Evolutionary conservation across 2,113 vertebrate species (phyloP).

Genomic region (Corythaeola cristata): DNA sequence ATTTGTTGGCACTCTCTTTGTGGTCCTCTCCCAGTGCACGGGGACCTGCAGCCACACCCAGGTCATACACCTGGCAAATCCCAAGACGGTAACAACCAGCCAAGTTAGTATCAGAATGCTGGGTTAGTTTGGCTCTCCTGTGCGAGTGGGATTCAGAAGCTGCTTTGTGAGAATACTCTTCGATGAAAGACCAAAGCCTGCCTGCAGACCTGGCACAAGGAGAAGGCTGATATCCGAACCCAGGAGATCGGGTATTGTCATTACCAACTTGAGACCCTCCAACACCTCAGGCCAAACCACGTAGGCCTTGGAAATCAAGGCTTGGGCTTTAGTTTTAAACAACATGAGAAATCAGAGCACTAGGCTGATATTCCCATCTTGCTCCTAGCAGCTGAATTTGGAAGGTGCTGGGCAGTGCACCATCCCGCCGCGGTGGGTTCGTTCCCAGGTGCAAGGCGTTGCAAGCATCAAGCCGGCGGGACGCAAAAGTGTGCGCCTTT

Average conservation of each 20-base stretch:
- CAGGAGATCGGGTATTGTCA: background rate
- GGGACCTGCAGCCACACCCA: background rate
- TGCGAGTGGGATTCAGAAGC: background rate
- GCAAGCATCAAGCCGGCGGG: background rate
- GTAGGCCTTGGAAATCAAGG: background rate
- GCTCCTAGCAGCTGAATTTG: background rate
- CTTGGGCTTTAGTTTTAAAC: background rate
- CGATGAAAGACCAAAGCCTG: background rate
- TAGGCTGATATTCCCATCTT: background rate
- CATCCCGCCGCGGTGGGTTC: accelerated
- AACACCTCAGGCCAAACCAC: background rate
- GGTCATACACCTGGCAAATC: accelerated
- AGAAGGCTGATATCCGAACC: background rate
- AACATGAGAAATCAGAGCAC: background rate
- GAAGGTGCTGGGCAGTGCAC: background rate
- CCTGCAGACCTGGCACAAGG: background rate
- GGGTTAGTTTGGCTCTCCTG: background rate
- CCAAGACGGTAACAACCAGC: accelerated
- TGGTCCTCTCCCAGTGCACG: too few species aligned
- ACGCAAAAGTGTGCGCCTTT: background rate
- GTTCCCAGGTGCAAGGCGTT: background rate
- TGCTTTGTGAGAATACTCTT: background rate
- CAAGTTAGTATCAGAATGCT: background rate
- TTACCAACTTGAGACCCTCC: background rate
- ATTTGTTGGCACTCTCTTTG: background rate